These are phyloP conservation scores for Strix uralensis DNA, from an alignment of 2,113 vertebrate genomes.

Conservation along the genomic window DNA sequence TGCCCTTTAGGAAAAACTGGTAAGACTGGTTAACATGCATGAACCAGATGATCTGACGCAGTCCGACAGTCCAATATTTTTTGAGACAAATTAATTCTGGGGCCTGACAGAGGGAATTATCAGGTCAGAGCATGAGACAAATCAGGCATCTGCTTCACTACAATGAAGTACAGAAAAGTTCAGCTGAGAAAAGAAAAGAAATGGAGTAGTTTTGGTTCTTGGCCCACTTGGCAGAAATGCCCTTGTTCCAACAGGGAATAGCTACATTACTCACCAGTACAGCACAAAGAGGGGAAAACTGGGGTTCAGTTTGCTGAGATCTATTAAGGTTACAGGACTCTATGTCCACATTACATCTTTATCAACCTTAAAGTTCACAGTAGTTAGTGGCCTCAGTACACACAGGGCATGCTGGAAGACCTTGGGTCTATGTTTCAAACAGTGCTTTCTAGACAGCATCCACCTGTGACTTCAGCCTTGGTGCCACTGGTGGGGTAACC, in stretches of 20 bases:
- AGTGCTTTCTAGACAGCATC: not conserved
- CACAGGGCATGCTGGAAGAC: not conserved
- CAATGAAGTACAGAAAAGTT: not conserved
- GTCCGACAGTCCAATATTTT: not conserved
- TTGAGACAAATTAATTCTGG: not conserved
- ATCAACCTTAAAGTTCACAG: too few relatives aligned
- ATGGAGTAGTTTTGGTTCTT: too few relatives aligned
- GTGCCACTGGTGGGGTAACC: not conserved
- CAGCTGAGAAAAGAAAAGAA: too few relatives aligned
- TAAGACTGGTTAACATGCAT: not conserved
- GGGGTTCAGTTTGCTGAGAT: too few relatives aligned
- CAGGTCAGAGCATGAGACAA: not conserved
- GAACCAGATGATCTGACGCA: not conserved
- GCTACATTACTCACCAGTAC: too few relatives aligned
- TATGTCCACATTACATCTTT: too few relatives aligned
- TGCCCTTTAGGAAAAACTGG: not conserved
- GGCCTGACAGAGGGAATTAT: not conserved
- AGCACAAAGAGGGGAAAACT: too few relatives aligned
- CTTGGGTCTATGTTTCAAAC: not conserved
- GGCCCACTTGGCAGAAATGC: too few relatives aligned
- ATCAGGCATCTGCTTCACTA: not conserved
- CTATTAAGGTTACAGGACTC: too few relatives aligned
- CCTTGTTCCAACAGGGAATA: too few relatives aligned
- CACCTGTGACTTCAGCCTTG: not conserved
- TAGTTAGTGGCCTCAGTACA: too few relatives aligned